A percentile compares a stretch with the other conserved stretches of the same genome.
Conservation (phyloP, 1,140 invertebrate genomes). For the Belonocnema kinseyi region DNA sequence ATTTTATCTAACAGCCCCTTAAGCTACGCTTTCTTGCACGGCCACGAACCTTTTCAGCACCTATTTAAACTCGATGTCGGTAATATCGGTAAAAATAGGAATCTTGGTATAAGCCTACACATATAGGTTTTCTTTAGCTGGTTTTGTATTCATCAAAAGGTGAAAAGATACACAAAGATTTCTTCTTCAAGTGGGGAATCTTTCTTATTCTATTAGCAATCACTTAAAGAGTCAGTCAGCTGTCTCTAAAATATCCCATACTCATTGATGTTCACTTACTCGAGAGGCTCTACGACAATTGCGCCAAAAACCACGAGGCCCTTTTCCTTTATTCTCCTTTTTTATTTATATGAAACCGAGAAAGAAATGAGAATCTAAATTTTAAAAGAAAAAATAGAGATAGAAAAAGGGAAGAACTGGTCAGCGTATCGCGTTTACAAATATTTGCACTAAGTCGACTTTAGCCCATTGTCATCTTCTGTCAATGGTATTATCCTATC, state of each 20-base stretch:
- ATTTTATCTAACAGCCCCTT: too few species aligned
- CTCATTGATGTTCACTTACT: slow-evolving; percentile 20
- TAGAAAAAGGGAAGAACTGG: slow-evolving; percentile 6
- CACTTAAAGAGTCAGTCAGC: slow-evolving; percentile 13
- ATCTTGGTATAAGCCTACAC: too few species aligned
- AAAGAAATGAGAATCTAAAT: neutral
- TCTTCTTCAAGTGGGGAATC: slow-evolving; percentile 3
- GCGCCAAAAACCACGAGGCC: slow-evolving; percentile 17
- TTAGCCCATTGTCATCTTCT: slow-evolving; percentile 25
- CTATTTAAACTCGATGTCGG: too few species aligned
- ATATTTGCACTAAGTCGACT: slow-evolving; percentile 29
- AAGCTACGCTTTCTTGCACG: too few species aligned
- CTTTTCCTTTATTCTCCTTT: slow-evolving; percentile 8
- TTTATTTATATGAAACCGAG: neutral
- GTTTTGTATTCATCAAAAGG: too few species aligned
- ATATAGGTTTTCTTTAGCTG: too few species aligned
- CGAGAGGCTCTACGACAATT: slow-evolving; percentile 8
- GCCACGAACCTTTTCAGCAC: too few species aligned
- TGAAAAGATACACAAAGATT: neutral
- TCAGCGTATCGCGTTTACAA: slow-evolving; percentile 23
- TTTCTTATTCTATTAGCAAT: neutral
- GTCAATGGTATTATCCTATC: slow-evolving; percentile 28
- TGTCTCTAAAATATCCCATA: slow-evolving; percentile 6
- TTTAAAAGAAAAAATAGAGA: neutral
- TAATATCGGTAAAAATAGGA: too few species aligned